phyloP scores from a whole-genome alignment of 2,797 vertebrate genomes.

The Ispidina lecontei region DNA sequence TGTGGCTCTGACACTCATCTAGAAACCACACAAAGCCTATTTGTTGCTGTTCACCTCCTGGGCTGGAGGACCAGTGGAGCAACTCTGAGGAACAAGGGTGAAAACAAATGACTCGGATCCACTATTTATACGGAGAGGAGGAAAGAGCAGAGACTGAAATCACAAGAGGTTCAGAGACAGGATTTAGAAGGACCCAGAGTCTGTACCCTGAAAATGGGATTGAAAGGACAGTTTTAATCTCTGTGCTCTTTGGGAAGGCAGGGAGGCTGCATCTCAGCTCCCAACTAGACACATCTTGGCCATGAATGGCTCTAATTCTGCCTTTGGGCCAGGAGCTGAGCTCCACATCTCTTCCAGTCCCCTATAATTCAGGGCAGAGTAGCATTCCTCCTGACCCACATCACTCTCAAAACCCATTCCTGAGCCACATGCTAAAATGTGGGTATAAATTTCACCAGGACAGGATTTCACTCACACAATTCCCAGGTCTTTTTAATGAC shows the following conservation, averaged over 20 bases:
- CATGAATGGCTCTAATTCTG: background rate
- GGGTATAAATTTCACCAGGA: rapidly evolving
- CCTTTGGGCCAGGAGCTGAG: background rate
- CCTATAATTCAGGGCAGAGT: rapidly evolving
- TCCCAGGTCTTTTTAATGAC: background rate
- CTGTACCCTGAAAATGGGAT: background rate
- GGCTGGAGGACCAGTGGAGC: conserved; percentile 32
- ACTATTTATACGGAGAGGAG: background rate
- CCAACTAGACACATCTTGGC: background rate
- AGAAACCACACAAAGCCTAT: conserved; percentile 74
- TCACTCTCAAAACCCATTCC: background rate
- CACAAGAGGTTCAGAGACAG: background rate
- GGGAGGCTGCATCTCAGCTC: background rate
- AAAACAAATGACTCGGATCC: background rate
- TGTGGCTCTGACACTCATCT: conserved; percentile 56
- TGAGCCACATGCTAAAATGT: background rate
- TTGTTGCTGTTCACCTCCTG: conserved; percentile 66
- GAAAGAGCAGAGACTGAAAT: background rate
- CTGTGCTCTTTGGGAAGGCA: background rate
- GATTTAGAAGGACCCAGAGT: background rate
- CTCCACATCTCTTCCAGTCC: background rate
- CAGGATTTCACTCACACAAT: background rate
- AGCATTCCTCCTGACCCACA: background rate
- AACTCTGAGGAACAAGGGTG: background rate
- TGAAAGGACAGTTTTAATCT: background rate